phyloP scores from a whole-genome alignment of 2,888 invertebrate species.

The Acrobasis suavella region DNA sequence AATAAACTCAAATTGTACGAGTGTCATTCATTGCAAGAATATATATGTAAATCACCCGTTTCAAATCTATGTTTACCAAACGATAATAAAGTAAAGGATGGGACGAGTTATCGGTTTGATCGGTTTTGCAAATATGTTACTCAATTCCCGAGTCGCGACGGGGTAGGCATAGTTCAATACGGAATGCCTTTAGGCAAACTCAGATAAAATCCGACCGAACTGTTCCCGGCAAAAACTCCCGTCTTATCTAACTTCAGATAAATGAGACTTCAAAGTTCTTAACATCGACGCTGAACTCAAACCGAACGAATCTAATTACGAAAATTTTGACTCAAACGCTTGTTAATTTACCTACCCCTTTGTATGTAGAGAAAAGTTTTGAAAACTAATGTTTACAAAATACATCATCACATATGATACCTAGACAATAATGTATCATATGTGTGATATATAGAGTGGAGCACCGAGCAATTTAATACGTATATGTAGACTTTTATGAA shows the following conservation, averaged over 20 bases:
- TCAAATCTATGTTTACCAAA: too few species aligned
- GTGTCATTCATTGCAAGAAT: too few species aligned
- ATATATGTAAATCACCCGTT: too few species aligned
- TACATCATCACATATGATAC: too few species aligned
- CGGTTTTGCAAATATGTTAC: slow-evolving; percentile 1
- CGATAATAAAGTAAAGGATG: not conserved
- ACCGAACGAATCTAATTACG: slow-evolving; percentile 14
- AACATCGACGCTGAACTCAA: slow-evolving; percentile 5
- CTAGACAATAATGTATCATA: too few species aligned
- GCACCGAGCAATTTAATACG: too few species aligned
- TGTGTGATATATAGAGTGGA: too few species aligned
- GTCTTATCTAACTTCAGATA: slow-evolving; percentile 21
- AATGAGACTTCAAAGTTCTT: slow-evolving; percentile 18
- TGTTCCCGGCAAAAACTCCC: slow-evolving; percentile 14
- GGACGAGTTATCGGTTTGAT: not conserved
- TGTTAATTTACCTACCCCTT: not conserved
- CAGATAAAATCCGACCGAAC: slow-evolving; percentile 15
- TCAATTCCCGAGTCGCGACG: not conserved
- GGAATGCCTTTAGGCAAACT: slow-evolving; percentile 16
- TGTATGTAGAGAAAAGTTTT: not conserved
- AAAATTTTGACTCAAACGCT: not conserved
- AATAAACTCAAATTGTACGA: too few species aligned
- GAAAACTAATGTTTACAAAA: too few species aligned
- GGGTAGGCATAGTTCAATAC: not conserved
- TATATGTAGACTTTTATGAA: too few species aligned